Evolutionary conservation across 2,113 vertebrate genomes (phyloP), one percentile per base, ranked within the genome.

Genomic region (Mormoops blainvillei): DNA sequence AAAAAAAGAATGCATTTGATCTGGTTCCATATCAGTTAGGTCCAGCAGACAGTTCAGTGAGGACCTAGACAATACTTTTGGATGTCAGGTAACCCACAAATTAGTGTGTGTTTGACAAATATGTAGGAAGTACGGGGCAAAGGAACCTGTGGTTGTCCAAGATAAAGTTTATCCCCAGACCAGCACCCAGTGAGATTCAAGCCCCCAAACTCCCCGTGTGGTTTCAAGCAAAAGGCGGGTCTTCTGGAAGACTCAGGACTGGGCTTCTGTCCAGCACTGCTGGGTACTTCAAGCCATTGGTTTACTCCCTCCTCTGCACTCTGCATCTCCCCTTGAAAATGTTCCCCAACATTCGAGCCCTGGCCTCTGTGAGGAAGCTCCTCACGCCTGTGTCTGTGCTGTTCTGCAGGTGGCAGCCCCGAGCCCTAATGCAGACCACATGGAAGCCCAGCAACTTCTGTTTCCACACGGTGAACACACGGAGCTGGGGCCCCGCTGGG

Each of bases 381-480:
- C 89, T 96, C 33, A 94, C 3, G 22, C 19, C 36, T 7, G 26
- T 73, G 45, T 80, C 78, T 50, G 3, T 93, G 38, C 80, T 94
- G 31, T 87, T 77, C 96, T 96, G 43, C 94, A 97, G 97, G 87
- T 73, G 71, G 56, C 58, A 41, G 71, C 28, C 52, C 38, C 9
- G 16, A 22, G 18, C 11, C 88, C 41, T 67, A 68, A 76, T 0
- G 15, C 45, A 3, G 77, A 88, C 33, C 2, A 1, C 19, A 86
- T 91, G 96, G 77, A 85, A 77, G 2, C 20, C 52, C 2, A 0
- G 41, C 73, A 2, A 15, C 82, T 14, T 15, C n/a, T 33, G 50
- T 61, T 56, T 67, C 65, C 65, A 71, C 33, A 4, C 45, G 68
- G 80, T 22, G 36, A 70, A 41, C 36, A 8, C 3, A 0, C 11